Conservation (phyloP, 2,113 vertebrate genomes). For the Lynx canadensis region DNA sequence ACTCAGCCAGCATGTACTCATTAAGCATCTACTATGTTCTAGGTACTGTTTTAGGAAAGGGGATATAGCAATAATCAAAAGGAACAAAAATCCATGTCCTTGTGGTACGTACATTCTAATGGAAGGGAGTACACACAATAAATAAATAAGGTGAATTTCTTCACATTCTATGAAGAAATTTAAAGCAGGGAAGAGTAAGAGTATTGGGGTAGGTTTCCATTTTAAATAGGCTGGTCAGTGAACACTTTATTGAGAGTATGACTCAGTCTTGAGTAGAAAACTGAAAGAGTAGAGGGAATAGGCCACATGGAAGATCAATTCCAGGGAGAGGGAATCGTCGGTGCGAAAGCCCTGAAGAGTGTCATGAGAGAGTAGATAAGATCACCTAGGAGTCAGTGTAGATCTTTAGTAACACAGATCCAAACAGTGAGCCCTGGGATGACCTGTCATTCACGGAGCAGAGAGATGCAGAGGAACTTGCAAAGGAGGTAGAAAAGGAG, state of each 20-base stretch:
- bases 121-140: not conserved
- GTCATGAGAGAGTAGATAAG: not conserved
- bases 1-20: not conserved
- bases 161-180: not conserved
- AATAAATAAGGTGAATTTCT: not conserved
- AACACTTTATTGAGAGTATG: not conserved
- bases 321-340: not conserved
- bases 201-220: not conserved
- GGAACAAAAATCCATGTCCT: not conserved
- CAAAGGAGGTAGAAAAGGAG: not conserved
- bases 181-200: not conserved
- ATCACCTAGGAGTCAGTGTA: not conserved
- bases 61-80: not conserved
- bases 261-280: not conserved
- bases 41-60: not conserved
- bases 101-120: not conserved
- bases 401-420: not conserved
- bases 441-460: not conserved
- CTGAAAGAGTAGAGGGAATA: not conserved
- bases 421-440: not conserved
- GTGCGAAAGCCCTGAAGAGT: not conserved
- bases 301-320: not conserved
- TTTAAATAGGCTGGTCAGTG: not conserved
- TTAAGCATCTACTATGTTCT: not conserved
- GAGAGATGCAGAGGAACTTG: not conserved